Base-by-base conservation (phyloP, 2,113 vertebrate species). In the Scophthalmus maximus region DNA sequence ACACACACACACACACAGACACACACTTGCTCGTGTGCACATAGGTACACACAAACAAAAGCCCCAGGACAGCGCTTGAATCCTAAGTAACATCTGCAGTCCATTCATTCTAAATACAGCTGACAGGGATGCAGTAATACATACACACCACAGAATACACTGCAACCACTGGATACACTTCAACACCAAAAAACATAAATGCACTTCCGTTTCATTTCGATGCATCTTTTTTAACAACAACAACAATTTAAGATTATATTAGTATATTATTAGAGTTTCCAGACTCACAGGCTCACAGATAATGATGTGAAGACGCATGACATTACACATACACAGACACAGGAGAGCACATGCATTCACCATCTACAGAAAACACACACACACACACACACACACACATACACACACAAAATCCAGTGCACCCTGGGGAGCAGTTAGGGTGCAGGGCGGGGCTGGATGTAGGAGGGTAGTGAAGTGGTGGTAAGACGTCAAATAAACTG, bases 401-500 rank as follows among this genome's bases (percentile, higher is more conserved):
- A n/a, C n/a, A n/a, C n/a, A n/a, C n/a, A n/a, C n/a, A n/a, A 32
- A 42, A 60, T 79, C 44, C 57, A 63, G 36, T 27, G 59, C 47
- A 87, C 92, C 86, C 87, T 0, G n/a, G 91, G 85, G 93, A 89
- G 82, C 84, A 83, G 86, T 92, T 90, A 85, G 86, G 83, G 82
- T 77, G 76, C 87, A 68, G 84, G 79, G 42, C 68, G 76, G 32
- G 38, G 47, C 80, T 78, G 78, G 68, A 87, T 89, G 82, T 80
- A 68, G 81, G 68, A 83, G 72, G 68, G 61, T 68, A 87, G 84
- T 64, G 50, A 83, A 86, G 71, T 79, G 86, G 81, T 83, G 88
- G 88, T 91, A 87, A 89, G 88, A 90, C 64, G 87, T 92, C 90
- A 93, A 92, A 93, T 93, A 92, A 93, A 92, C 87, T 92, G 91